Evolutionary conservation across 35 echinoderm and acorn worm species (phyloP), one percentile per base, ranked within the genome.

Genomic region (Chiridota heheva): DNA sequence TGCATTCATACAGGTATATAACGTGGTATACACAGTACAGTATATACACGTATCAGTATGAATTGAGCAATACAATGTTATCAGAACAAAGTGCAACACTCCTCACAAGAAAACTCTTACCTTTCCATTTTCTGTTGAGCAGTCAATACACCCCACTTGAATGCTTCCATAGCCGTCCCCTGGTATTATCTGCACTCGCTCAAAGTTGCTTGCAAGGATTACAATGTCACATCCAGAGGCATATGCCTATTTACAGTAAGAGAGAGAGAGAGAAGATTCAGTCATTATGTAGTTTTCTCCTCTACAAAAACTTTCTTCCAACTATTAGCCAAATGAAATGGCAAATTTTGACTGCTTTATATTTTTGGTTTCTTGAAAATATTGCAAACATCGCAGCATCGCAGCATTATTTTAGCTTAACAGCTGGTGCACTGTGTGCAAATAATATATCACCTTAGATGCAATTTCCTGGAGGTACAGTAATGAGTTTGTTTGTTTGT

Each of bases 111-210:
- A 42, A 40, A 10, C 41, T 29, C 63, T 17, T 73, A 96, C 88
- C 88, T 97, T 98, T 49, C 93, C 93, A 80, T 97, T 97, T 72
- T 97, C 93, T 36, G 89, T 37, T 8, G 95, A 98, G 73, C 87
- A 91, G 76, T 98, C 95, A 60, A 98, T 98, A 57, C 95, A 98
- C 3, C 95, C 95, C 2, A 98, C 89, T 79, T 98, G 95, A 30
- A 98, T 98, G 68, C 92, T 98, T 53, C 95, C 95, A 77, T 98
- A 89, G 58, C 88, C 88, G 7, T 91, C 89, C 38, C 89, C 95
- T 5, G 95, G 89, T 28, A 98, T 98, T 38, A 98, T 85, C 47
- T 98, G 95, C 12, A 91, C 90, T 31, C 89, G 72, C 57, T 90
- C 69, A 67, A 88, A 89, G 60, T 98, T 87, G 64, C 95, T 92